Evolutionary conservation across 2,797 vertebrate genomes (phyloP).

Genomic region (Gadopsis marmoratus): DNA sequence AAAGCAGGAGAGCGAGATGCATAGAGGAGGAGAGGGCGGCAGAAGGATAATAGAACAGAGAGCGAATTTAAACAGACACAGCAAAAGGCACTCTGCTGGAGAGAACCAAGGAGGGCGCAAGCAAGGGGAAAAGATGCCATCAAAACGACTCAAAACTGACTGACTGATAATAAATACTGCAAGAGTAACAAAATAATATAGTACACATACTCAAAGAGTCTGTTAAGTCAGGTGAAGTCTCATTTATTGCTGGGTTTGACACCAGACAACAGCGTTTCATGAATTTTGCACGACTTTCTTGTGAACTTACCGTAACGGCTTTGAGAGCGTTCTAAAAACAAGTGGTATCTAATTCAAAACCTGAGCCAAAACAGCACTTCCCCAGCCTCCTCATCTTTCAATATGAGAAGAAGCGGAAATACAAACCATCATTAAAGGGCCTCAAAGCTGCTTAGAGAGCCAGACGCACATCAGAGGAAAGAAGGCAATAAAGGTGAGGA

Average conservation of each 20-base stretch:
- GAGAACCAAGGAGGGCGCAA: background rate
- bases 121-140: background rate
- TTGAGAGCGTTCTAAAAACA: background rate
- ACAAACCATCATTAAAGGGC: conserved; percentile 14
- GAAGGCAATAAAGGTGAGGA: conserved; percentile 22
- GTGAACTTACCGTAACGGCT: background rate
- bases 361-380: conserved; percentile 23
- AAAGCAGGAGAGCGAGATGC: conserved; percentile 33
- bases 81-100: conserved; percentile 17
- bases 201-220: background rate
- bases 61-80: conserved; percentile 30
- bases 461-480: conserved; percentile 39
- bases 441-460: conserved; percentile 22
- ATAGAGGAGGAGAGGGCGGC: conserved; percentile 4
- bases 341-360: conserved; percentile 2
- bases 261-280: background rate
- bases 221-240: background rate
- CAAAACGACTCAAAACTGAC: background rate
- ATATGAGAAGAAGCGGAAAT: conserved; percentile 17
- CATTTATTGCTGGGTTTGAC: background rate
- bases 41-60: conserved; percentile 24
- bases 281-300: background rate
- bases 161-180: background rate
- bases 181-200: background rate
- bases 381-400: conserved; percentile 1